A percentile compares a stretch with the other conserved stretches of the same genome.
Conservation (phyloP, 2,888 invertebrate species). For the Pseudeuparius sepicola region DNA sequence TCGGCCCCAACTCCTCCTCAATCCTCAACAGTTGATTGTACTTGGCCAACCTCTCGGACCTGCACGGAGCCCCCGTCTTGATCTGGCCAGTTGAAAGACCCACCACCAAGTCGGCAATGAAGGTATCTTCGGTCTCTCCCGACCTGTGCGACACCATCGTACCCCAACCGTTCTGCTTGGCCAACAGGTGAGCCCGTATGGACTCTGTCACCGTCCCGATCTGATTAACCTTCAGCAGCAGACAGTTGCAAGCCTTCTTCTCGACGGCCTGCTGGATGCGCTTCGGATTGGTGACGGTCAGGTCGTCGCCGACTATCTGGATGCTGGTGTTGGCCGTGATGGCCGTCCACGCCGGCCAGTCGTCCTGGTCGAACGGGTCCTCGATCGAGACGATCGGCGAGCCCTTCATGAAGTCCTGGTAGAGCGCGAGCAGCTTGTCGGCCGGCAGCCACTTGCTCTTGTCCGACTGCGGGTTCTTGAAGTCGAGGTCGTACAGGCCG, state of each 20-base stretch:
- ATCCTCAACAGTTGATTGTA: slow-evolving; percentile 98
- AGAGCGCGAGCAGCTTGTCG: slow-evolving; percentile 75
- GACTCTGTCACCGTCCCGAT: slow-evolving; percentile 91
- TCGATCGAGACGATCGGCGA: slow-evolving; percentile 95
- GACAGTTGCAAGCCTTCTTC: slow-evolving; percentile 94
- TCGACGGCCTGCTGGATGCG: slow-evolving; percentile 90
- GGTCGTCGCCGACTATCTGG: slow-evolving; percentile 91
- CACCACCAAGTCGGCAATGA: slow-evolving; percentile 98
- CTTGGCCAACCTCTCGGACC: slow-evolving; percentile 95
- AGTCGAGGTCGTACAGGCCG: slow-evolving; percentile 83
- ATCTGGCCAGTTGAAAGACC: slow-evolving; percentile 98
- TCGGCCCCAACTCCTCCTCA: slow-evolving; percentile 90
- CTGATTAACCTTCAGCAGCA: slow-evolving; percentile 69
- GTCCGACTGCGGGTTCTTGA: slow-evolving; percentile 91
- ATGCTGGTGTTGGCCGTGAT: slow-evolving; percentile 68
- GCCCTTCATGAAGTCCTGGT: slow-evolving; percentile 81
- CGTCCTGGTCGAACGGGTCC: slow-evolving; percentile 99
- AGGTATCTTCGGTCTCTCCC: slow-evolving; percentile 98
- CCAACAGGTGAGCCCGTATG: slow-evolving; percentile 83
- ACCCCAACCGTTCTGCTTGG: slow-evolving; percentile 89
- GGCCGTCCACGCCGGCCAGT: slow-evolving; percentile 90
- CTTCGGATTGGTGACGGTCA: slow-evolving; percentile 91
- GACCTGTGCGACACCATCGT: slow-evolving; percentile 97
- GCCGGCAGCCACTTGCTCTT: slow-evolving; percentile 70
- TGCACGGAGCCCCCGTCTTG: slow-evolving; percentile 98